Evolutionary conservation across 2,888 invertebrate genomes (phyloP).

Genomic region (Apocheima hispidaria): DNA sequence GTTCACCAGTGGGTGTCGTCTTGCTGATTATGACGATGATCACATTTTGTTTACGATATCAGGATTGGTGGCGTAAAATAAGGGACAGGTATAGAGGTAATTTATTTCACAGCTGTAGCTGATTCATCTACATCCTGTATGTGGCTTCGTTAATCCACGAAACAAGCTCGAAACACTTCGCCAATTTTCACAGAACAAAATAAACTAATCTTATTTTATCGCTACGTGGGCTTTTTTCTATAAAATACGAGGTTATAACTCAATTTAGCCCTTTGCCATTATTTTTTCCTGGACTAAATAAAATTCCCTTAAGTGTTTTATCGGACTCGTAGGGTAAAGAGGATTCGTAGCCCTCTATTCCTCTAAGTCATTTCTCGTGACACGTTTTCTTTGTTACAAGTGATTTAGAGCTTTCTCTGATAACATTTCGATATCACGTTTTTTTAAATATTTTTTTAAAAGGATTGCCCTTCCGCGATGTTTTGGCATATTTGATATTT

Average conservation of each 20-base stretch:
- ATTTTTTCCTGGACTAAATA: slow-evolving; percentile 33
- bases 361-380: slow-evolving; percentile 12
- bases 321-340: slow-evolving; percentile 26
- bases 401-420: slow-evolving; percentile 18
- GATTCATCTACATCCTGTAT: neutral
- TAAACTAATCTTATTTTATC: slow-evolving; percentile 35
- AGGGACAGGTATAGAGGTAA: no score
- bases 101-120: no score
- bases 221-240: slow-evolving; percentile 30
- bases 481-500: no score
- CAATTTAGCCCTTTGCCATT: slow-evolving; percentile 47
- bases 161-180: slow-evolving; percentile 10
- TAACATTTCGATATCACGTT: slow-evolving; percentile 5
- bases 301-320: slow-evolving; percentile 40
- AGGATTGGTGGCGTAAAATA: no score
- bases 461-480: no score
- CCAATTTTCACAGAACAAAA: slow-evolving; percentile 16
- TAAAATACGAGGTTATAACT: slow-evolving; percentile 52
- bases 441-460: no score
- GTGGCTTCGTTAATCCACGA: slow-evolving; percentile 2
- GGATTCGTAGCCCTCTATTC: slow-evolving; percentile 11
- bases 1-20: no score
- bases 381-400: slow-evolving; percentile 25
- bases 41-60: no score
- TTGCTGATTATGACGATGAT: no score